Percentiles rank a stretch among this genome's conserved stretches.
phyloP scores from a whole-genome alignment of 1,140 invertebrate genomes.

The Drosophila pseudoobscura region DNA sequence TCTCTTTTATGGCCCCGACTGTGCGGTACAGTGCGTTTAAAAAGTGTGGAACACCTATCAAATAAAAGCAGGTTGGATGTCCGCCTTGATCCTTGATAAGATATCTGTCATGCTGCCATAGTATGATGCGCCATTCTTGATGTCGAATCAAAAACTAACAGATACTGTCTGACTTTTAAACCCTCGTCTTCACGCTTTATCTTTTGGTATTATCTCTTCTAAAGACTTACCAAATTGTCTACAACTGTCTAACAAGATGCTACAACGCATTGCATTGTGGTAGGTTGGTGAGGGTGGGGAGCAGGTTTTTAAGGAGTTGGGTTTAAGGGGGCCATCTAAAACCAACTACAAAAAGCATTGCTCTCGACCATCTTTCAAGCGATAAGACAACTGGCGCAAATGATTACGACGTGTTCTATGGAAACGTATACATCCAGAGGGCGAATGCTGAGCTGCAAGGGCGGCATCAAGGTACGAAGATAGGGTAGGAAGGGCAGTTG shows the following conservation, averaged over 20 bases:
- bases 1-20: slow-evolving; percentile 2
- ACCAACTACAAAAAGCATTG: slow-evolving; percentile 48
- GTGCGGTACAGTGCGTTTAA: slow-evolving; percentile 21
- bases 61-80: too few relatives aligned
- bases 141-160: background rate
- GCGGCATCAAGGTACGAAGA: too few relatives aligned
- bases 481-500: background rate
- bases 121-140: too few relatives aligned
- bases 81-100: too few relatives aligned
- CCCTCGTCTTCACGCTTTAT: slow-evolving; percentile 28
- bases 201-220: slow-evolving; percentile 36
- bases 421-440: slow-evolving; percentile 19
- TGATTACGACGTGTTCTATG: slow-evolving; percentile 73
- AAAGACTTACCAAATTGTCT: slow-evolving; percentile 38
- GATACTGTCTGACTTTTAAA: slow-evolving; percentile 38
- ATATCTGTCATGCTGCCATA: too few relatives aligned
- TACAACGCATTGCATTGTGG: slow-evolving; percentile 23
- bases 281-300: background rate
- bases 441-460: too few relatives aligned
- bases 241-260: slow-evolving; percentile 30
- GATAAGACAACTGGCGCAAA: slow-evolving; percentile 77
- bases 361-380: slow-evolving; percentile 63
- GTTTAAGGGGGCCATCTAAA: slow-evolving; percentile 30
- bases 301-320: background rate
- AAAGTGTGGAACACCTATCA: too few relatives aligned